Evolutionary conservation across 2,797 vertebrate species (phyloP).

Genomic region (Lates japonicus): DNA sequence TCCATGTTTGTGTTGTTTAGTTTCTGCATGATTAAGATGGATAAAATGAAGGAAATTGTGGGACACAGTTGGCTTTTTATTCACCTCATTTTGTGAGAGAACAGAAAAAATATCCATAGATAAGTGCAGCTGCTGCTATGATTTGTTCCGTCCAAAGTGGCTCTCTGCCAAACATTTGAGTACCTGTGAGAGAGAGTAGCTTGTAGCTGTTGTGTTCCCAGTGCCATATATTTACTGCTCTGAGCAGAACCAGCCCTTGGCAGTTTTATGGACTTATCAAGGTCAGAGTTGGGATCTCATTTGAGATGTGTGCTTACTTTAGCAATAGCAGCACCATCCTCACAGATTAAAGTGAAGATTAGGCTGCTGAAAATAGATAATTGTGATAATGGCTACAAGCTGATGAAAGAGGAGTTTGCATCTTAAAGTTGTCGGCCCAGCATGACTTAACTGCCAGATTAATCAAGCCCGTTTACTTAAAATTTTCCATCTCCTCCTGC

Average conservation of each 20-base stretch:
- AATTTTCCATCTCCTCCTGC: slow-evolving; percentile 18
- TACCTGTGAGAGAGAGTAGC: slow-evolving; percentile 55
- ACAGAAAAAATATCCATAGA: slow-evolving; percentile 37
- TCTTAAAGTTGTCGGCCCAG: slow-evolving; percentile 25
- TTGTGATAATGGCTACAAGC: slow-evolving; percentile 44
- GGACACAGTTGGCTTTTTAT: slow-evolving; percentile 52
- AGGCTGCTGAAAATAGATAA: slow-evolving; percentile 50
- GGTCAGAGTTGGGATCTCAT: slow-evolving; percentile 71
- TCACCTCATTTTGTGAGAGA: slow-evolving; percentile 50
- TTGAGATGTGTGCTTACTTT: slow-evolving; percentile 53
- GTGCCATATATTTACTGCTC: slow-evolving; percentile 62
- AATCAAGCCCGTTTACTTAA: slow-evolving; percentile 44
- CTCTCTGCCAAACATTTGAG: slow-evolving; percentile 64
- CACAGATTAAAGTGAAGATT: slow-evolving; percentile 50
- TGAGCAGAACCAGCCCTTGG: slow-evolving; percentile 53
- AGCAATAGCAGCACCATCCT: slow-evolving; percentile 36
- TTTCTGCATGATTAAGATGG: slow-evolving; percentile 33
- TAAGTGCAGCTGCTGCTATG: slow-evolving; percentile 63
- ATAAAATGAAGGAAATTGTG: slow-evolving; percentile 21
- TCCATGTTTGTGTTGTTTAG: slow-evolving; percentile 13
- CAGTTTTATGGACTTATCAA: slow-evolving; percentile 73
- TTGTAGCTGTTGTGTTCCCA: slow-evolving; percentile 55
- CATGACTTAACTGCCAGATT: slow-evolving; percentile 27
- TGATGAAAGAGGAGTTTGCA: slow-evolving; percentile 45
- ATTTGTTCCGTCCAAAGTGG: slow-evolving; percentile 68